Evolutionary conservation across 1,140 invertebrate genomes (phyloP), one percentile per base, ranked within the genome.

Genomic region (Cepaea nemoralis): DNA sequence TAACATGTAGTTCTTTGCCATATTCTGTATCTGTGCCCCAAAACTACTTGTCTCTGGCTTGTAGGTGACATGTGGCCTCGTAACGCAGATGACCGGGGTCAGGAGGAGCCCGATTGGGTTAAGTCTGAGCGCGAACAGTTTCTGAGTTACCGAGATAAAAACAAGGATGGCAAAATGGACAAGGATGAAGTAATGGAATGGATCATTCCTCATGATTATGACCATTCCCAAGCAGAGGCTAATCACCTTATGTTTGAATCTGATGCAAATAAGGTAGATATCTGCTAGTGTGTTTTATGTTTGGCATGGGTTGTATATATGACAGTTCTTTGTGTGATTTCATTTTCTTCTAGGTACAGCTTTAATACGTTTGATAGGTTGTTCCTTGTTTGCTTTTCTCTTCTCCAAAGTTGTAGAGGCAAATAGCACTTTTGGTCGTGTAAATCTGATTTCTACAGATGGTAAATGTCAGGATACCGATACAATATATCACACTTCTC

Each of bases 161-260:
- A 98, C 92, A 93, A 94, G 39, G 97, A 99, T 93, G 97, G 98
- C 12, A 96, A 94, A 87, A 94, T 99, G 93, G 95, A 99, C 88
- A 93, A 93, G 83, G 93, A 95, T 70, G 98, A 99, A 92, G 95
- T 96, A 85, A 90, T 90, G 89, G 94, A 95, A 55, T 99, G 98
- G 98, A 98, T 99, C 83, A 94, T 98, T 79, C 98, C 98, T 0
- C 93, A 95, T 24, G 97, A 99, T 91, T 99, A 98, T 92, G 98
- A 99, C 93, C 97, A 99, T 91, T 96, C 97, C 6, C 96, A 97
- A 86, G 97, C 97, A 0, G 98, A 99, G 92, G 95, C 98, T 0
- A 94, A 96, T 78, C 98, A 99, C 93, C 93, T 99, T 40, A 95
- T 99, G 85, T 96, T 96, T 90, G 97, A 99, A 91, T 95, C 97